Base-by-base conservation (phyloP, 2,113 vertebrate species). In the Pipra filicauda region DNA sequence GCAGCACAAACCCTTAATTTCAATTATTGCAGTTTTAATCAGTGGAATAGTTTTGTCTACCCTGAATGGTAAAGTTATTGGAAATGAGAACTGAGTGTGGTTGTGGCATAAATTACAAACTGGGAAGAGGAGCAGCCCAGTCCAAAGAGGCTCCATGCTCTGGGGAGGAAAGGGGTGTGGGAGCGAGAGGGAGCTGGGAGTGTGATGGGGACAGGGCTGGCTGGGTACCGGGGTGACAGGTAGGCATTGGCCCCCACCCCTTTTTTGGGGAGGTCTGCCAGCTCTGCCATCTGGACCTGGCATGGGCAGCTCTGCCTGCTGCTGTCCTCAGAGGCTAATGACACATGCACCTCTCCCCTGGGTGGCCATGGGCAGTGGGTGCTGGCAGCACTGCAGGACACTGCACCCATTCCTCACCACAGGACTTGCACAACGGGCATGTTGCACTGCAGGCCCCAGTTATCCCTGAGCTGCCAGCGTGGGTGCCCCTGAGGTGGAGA, bases 1-100 rank as follows among this genome's bases (percentile, higher is more conserved):
- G 54, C 46, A 64, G 64, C 67, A 72, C 84, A 95, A 89, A 95
- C 76, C 67, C 72, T 91, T 55, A 1, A 7, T 90, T 91, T 95
- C 95, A 97, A 97, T 96, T 90, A 94, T 58, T 91, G 89, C 17
- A 0, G 27, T 49, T 96, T 95, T 96, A 95, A 90, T 96, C 88
- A 85, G 89, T 41, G 35, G 44, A 84, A 75, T 46, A 52, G 20
- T 67, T 90, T 96, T 89, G 79, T 73, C 74, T 57, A 31, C 48
- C 35, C 65, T 54, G 94, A 55, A 67, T 35, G 51, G 89, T 52
- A 30, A 95, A 80, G 71, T 94, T 91, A 93, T 86, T 97, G 91
- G 89, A 77, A 84, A 64, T 52, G 70, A 58, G 92, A 83, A 74
- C 0, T 4, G 85, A 81, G 62, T 54, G 91, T 83, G 74, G 83